These are phyloP conservation scores for Drosophila gaucha DNA, from an alignment of 2,888 invertebrate species.

Conservation along the genomic window DNA sequence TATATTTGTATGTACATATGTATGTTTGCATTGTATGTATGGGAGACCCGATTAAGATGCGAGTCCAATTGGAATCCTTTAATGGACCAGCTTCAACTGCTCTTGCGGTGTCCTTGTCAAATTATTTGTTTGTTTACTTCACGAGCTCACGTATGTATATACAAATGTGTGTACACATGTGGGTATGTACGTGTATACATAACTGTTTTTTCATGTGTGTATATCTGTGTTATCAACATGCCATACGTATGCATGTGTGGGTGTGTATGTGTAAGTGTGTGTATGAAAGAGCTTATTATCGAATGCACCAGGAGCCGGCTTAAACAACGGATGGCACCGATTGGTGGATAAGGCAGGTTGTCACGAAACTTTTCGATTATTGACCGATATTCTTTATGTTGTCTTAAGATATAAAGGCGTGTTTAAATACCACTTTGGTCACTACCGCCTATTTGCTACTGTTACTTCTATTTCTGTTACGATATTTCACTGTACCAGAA, in stretches of 20 bases:
- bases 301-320: conserved; percentile 9
- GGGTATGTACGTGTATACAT: neutral
- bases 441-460: conserved; percentile 10
- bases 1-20: neutral
- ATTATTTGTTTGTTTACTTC: conserved; percentile 18
- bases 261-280: neutral
- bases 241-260: neutral
- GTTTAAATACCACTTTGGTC: conserved; percentile 14
- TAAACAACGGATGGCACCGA: neutral
- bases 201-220: neutral
- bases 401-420: neutral
- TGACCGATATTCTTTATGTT: conserved; percentile 2
- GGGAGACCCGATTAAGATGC: neutral
- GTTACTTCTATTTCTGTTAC: neutral
- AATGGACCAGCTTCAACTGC: conserved; percentile 4
- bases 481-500: conserved; percentile 22
- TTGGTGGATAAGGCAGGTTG: neutral
- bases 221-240: conserved; percentile 9
- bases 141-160: conserved; percentile 4
- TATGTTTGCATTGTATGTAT: neutral
- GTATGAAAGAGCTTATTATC: neutral
- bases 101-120: conserved; percentile 11
- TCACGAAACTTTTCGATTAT: conserved; percentile 9
- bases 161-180: neutral
- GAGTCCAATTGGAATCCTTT: neutral